These are phyloP conservation scores for Nomada fucata DNA, from an alignment of 2,888 invertebrate species.

Conservation along the genomic window DNA sequence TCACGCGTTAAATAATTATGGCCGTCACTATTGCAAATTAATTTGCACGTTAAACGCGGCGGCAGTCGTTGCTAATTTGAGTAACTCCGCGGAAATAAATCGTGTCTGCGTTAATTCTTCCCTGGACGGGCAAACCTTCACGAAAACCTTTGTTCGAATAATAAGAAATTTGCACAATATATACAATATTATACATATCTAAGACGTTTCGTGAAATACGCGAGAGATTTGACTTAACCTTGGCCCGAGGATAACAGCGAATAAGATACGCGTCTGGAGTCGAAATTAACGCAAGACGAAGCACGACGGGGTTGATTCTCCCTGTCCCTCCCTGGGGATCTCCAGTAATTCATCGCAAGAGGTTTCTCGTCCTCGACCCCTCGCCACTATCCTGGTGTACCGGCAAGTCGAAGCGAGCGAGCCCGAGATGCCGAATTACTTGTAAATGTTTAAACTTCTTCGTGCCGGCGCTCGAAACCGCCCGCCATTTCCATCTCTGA, in stretches of 20 bases:
- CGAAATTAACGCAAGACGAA: constrained; percentile 65
- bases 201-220: neutral
- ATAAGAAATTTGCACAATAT: too few species aligned
- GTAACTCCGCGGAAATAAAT: too few species aligned
- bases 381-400: constrained; percentile 7
- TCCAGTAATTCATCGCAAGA: constrained; percentile 67
- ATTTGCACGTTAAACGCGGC: too few species aligned
- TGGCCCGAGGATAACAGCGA: constrained; percentile 37
- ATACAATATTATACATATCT: neutral
- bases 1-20: too few species aligned
- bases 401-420: constrained; percentile 36
- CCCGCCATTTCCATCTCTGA: constrained; percentile 20
- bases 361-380: constrained; percentile 58
- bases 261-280: constrained; percentile 59
- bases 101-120: too few species aligned
- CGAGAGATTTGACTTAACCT: constrained; percentile 26
- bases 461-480: neutral
- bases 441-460: constrained; percentile 62
- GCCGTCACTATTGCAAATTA: too few species aligned
- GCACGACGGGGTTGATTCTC: constrained; percentile 59
- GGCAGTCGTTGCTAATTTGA: too few species aligned
- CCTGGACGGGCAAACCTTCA: too few species aligned
- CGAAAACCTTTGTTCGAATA: too few species aligned
- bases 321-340: constrained; percentile 54
- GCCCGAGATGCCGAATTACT: constrained; percentile 58